These are phyloP conservation scores for Nomada fabriciana DNA, from an alignment of 2,888 invertebrate species.

Conservation along the genomic window DNA sequence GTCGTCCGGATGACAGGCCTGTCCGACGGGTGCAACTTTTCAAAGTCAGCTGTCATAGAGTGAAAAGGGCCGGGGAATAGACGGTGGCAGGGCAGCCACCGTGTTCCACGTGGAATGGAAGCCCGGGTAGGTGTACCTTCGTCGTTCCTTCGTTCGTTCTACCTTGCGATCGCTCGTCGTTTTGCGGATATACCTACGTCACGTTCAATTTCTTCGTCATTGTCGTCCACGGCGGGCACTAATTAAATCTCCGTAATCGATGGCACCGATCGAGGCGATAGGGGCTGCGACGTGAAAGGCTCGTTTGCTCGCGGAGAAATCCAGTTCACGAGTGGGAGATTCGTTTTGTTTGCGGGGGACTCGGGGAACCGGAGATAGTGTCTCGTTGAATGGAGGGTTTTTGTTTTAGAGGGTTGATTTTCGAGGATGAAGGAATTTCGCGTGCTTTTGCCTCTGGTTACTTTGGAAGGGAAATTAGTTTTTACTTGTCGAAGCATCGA, in stretches of 20 bases:
- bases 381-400: background rate
- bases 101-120: constrained; percentile 44
- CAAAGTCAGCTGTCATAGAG: constrained; percentile 78
- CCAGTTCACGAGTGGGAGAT: constrained; percentile 7
- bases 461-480: no score
- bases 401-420: no score
- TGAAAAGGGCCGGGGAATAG: constrained; percentile 59
- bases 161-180: constrained; percentile 59
- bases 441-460: no score
- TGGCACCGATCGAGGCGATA: constrained; percentile 40
- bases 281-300: background rate
- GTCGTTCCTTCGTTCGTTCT: background rate
- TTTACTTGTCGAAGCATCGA: no score
- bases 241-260: constrained; percentile 60
- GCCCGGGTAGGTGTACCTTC: background rate
- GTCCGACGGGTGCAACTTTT: constrained; percentile 81
- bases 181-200: constrained; percentile 30
- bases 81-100: constrained; percentile 49
- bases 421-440: no score
- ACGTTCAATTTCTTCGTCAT: constrained; percentile 52
- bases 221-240: constrained; percentile 37
- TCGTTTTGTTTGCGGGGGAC: constrained; percentile 17
- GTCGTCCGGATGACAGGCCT: constrained; percentile 73
- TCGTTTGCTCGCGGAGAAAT: constrained; percentile 25
- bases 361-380: background rate